These are phyloP conservation scores for Mastigias papua DNA, from an alignment of 30 jellyfish, hydroid and myxozoan species.

Conservation along the genomic window DNA sequence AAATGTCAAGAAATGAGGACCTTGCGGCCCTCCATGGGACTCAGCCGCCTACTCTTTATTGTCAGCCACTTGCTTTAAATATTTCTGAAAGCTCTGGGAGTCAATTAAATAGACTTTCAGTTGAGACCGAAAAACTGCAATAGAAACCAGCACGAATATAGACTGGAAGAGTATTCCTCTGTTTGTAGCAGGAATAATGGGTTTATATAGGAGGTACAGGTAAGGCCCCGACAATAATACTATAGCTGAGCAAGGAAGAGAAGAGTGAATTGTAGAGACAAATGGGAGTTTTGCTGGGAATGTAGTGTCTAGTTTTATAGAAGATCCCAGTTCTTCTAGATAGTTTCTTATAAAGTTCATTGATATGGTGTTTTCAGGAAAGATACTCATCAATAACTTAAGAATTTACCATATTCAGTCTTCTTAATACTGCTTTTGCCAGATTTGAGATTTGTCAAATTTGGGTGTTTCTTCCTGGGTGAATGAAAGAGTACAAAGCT, in stretches of 20 bases:
- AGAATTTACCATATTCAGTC: background rate
- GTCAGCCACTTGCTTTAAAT: too few species aligned
- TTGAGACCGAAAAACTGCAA: too few species aligned
- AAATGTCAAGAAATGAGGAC: too few species aligned
- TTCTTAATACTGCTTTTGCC: slow-evolving; percentile 9
- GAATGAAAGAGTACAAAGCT: slow-evolving; percentile 32
- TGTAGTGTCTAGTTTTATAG: background rate
- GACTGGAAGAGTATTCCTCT: background rate
- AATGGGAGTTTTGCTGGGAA: background rate
- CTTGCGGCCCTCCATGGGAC: too few species aligned
- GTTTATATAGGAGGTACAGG: background rate
- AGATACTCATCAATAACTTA: background rate
- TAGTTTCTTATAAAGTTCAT: background rate
- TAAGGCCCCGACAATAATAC: background rate
- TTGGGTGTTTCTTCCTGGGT: slow-evolving; percentile 40
- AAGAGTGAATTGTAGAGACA: background rate
- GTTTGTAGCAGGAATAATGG: background rate
- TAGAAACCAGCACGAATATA: too few species aligned
- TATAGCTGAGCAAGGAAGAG: background rate
- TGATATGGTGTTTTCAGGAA: background rate
- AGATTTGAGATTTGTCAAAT: slow-evolving; percentile 11
- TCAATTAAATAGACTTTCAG: too few species aligned
- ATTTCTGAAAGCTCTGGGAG: too few species aligned
- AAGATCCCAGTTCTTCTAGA: background rate
- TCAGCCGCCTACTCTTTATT: too few species aligned